Base-by-base conservation (phyloP, 2,888 invertebrate species). In the Cryptocheilus praepositus region DNA sequence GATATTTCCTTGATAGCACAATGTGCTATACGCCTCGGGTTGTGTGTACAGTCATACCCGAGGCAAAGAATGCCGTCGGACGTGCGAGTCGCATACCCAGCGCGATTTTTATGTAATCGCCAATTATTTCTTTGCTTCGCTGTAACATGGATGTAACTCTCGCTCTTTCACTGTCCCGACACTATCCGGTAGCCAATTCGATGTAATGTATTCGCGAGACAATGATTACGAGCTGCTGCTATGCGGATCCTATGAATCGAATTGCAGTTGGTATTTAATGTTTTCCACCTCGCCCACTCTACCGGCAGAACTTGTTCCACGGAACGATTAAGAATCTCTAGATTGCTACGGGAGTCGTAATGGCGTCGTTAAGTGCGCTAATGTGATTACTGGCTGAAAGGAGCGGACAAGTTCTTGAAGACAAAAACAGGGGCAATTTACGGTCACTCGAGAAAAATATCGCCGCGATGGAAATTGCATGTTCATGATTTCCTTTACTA, bases 381-480 rank as follows among this genome's bases (percentile, higher is more conserved):
- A 78, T 79, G 78, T 79, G 79, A 78, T 78, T 78, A 78, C 78
- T 64, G 79, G 74, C 66, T 79, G 78, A 78, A 78, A 78, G 68
- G 73, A 70, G 59, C 65, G 76, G 67, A 68, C 76, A 68, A 67
- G 67, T 67, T 70, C 61, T 13, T 21, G 19, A 16, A 25, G 66
- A 62, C 74, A 78, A 74, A 78, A 78, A 78, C 76, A 58, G 49
- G 53, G 5, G 71, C 79, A 66, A 74, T 76, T 74, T 74, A 72
- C 68, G 55, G 60, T 61, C 54, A 57, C 51, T 43, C 52, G 53
- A 43, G 62, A 67, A 76, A 76, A 77, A 63, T 73, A 52, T 61
- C 49, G 49, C 45, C 56, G 71, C 44, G 52, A 49, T 45, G 53
- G 62, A 55, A 71, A 67, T 43, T 65, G 60, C 49, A 51, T 21